Percentiles rank a stretch among this genome's conserved stretches.
Evolutionary conservation across 2,797 vertebrate species (phyloP).

Genomic region (Oreonectes daqikongensis): DNA sequence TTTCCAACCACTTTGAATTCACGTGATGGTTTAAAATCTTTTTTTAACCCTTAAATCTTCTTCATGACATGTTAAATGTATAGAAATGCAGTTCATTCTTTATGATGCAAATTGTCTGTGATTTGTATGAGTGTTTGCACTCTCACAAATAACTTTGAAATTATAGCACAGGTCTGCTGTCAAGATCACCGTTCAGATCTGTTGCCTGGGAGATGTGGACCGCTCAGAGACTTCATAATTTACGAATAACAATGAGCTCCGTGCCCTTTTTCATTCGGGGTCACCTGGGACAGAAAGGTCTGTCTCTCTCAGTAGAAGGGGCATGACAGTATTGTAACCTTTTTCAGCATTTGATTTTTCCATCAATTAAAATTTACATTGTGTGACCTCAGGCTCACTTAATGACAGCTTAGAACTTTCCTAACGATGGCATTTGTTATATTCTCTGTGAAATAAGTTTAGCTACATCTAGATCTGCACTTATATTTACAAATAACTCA

Average conservation of each 20-base stretch:
- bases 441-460: neutral
- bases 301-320: slow-evolving; percentile 6
- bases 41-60: too few species aligned
- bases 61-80: too few species aligned
- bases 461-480: neutral
- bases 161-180: slow-evolving; percentile 48
- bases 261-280: slow-evolving; percentile 53
- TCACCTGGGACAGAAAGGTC: slow-evolving; percentile 42
- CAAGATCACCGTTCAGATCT: slow-evolving; percentile 3
- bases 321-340: slow-evolving; percentile 55
- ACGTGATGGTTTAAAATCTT: too few species aligned
- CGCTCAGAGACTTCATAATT: slow-evolving; percentile 59
- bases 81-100: neutral
- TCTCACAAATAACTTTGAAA: slow-evolving; percentile 39
- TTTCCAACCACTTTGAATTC: too few species aligned
- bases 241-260: slow-evolving; percentile 58
- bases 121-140: slow-evolving; percentile 13
- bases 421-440: slow-evolving; percentile 2
- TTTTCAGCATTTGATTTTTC: slow-evolving; percentile 57
- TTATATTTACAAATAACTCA: neutral
- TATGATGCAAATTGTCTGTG: neutral
- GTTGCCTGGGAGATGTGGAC: slow-evolving; percentile 40
- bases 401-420: neutral
- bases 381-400: slow-evolving; percentile 17
- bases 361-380: slow-evolving; percentile 54